These are phyloP conservation scores for Styela clava DNA, from an alignment of 23 tunicate genomes.

Conservation along the genomic window DNA sequence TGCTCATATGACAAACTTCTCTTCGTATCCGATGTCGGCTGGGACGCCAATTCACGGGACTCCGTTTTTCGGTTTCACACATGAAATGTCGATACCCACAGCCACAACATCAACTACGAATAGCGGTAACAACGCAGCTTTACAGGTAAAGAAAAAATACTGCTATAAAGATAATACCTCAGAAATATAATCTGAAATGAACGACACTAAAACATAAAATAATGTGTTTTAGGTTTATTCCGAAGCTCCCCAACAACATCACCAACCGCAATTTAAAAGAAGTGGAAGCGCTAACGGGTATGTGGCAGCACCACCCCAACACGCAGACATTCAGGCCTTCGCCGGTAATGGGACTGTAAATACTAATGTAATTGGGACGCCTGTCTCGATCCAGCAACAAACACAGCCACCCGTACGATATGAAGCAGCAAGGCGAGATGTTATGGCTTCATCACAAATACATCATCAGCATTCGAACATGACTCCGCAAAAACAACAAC, in stretches of 20 bases:
- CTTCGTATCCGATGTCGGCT: slow-evolving; percentile 12
- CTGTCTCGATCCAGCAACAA: neutral
- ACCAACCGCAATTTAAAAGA: slow-evolving; percentile 4
- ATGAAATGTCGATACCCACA: neutral
- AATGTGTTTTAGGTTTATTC: slow-evolving; percentile 11
- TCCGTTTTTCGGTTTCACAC: slow-evolving; percentile 12
- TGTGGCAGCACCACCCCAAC: neutral
- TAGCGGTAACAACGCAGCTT: neutral
- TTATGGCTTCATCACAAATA: neutral
- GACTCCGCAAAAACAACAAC: neutral
- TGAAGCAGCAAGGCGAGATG: neutral
- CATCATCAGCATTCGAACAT: neutral
- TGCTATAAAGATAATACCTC: neutral
- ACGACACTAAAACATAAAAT: too few relatives aligned
- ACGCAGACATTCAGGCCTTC: neutral
- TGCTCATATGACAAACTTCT: neutral
- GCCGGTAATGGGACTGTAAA: neutral
- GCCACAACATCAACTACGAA: neutral
- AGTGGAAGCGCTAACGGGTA: neutral
- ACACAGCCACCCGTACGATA: neutral
- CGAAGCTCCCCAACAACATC: neutral
- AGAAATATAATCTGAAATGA: too few relatives aligned
- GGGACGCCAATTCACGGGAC: slow-evolving; percentile 21
- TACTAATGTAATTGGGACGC: neutral
- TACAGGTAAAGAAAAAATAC: neutral